Percentiles rank a stretch among this genome's conserved stretches.
phyloP scores from a whole-genome alignment of 1,140 invertebrate species.

The Metopolophium dirhodum region DNA sequence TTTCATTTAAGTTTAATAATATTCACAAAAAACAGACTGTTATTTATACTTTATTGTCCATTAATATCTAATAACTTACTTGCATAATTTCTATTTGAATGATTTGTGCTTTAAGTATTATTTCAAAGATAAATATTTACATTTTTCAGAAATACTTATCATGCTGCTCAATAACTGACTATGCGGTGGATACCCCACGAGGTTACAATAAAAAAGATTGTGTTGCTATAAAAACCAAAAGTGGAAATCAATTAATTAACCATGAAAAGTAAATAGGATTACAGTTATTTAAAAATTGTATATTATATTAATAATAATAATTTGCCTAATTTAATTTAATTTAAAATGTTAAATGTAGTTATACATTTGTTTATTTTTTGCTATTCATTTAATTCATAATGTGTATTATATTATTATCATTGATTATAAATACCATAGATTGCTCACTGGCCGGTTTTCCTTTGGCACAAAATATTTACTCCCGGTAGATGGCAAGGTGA shows the following conservation, averaged over 20 bases:
- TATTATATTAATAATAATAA: no score
- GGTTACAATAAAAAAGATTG: slow-evolving; percentile 65
- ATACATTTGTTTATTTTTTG: no score
- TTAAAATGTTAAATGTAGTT: no score
- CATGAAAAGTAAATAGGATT: background rate
- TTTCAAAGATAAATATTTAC: background rate
- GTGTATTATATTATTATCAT: no score
- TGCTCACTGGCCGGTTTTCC: no score
- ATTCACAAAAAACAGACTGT: background rate
- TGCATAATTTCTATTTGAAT: background rate
- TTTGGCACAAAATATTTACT: no score
- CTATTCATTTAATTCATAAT: no score
- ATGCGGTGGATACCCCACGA: slow-evolving; percentile 67
- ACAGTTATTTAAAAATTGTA: background rate
- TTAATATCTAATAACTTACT: background rate
- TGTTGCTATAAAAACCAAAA: slow-evolving; percentile 60
- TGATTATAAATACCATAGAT: no score
- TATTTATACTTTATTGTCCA: no score
- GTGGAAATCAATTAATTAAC: slow-evolving; percentile 31
- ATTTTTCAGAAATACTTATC: slow-evolving; percentile 67
- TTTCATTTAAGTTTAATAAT: no score
- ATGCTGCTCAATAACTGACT: slow-evolving; percentile 73
- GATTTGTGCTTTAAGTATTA: background rate
- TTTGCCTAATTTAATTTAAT: no score
- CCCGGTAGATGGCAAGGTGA: no score